Base-by-base conservation (phyloP, 1,140 invertebrate species). In the Eurosta solidaginis region DNA sequence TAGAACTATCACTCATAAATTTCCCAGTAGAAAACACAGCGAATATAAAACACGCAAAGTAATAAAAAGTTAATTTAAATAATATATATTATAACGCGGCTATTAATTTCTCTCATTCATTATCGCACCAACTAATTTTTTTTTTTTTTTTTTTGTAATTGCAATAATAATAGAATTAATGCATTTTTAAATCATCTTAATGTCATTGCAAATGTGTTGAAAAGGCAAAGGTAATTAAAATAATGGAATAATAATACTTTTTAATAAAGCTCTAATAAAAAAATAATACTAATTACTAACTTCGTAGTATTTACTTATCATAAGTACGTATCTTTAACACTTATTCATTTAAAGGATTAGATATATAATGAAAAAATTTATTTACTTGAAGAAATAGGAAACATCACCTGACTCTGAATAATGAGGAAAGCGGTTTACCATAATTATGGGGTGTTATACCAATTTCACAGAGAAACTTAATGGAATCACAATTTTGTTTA, bases 81-180 rank as follows among this genome's bases (percentile, higher is more conserved):
- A n/a, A n/a, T n/a, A 63, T 20, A 7, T 33, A 40, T 63, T 63
- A 17, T 36, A 3, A 14, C 14, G 4, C 29, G 2, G 12, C 33
- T 1, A 22, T n/a, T 68, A 68, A 68, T 68, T 40, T 9, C 17
- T 40, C 6, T 42, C 36, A 68, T 22, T 68, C 27, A 42, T 68
- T 68, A 36, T 20, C 1, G 4, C 33, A 20, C 3, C 59, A 68
- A 68, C 17, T 22, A n/a, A n/a, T n/a, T n/a, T n/a, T n/a, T n/a
- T n/a, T n/a, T n/a, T n/a, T n/a, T n/a, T n/a, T n/a, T n/a, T n/a
- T 68, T 68, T 40, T 68, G 17, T 68, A 36, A 68, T 36, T 33
- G 22, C 27, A 68, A 22, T 68, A 40, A 68, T 68, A 68, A 68
- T 68, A 68, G 59, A 68, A 40, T 68, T 68, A 68, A 68, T 68